phyloP scores from a whole-genome alignment of 2,888 invertebrate genomes.

The Drosophila falleni region DNA sequence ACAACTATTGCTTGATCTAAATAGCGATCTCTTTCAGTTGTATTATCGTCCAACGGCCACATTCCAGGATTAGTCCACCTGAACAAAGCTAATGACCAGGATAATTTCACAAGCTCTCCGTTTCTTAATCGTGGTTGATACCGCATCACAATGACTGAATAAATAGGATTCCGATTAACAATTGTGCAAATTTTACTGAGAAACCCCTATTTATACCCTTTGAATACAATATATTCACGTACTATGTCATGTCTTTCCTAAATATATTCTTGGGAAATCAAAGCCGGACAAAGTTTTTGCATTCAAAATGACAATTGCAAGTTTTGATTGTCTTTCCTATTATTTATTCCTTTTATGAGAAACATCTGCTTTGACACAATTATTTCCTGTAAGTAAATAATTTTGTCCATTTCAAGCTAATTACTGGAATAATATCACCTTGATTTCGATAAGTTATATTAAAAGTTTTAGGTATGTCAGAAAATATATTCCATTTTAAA shows the following conservation, averaged over 20 bases:
- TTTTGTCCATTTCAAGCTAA: not conserved
- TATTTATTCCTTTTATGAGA: constrained; percentile 4
- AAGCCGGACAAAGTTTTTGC: not conserved
- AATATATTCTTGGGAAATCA: not conserved
- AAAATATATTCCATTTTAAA: not conserved
- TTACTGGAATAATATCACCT: not conserved
- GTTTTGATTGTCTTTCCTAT: not conserved
- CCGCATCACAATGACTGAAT: constrained; percentile 26
- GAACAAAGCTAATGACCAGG: constrained; percentile 60
- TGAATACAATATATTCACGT: too few relatives aligned
- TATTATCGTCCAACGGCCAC: constrained; percentile 72
- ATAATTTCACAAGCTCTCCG: constrained; percentile 57
- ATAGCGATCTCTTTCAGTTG: constrained; percentile 5
- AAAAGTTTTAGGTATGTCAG: too few relatives aligned
- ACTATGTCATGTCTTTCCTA: too few relatives aligned
- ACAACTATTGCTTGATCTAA: constrained; percentile 48
- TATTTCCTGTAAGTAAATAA: not conserved
- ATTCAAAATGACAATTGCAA: not conserved
- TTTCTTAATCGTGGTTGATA: constrained; percentile 65
- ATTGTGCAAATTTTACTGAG: not conserved
- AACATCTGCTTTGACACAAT: not conserved
- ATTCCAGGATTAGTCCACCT: constrained; percentile 55
- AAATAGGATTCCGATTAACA: not conserved
- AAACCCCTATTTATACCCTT: not conserved
- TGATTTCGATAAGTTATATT: not conserved